Evolutionary conservation across 92 coral and sea anemone genomes (phyloP), one percentile per base, ranked within the genome.

Genomic region (Desmophyllum pertusum): DNA sequence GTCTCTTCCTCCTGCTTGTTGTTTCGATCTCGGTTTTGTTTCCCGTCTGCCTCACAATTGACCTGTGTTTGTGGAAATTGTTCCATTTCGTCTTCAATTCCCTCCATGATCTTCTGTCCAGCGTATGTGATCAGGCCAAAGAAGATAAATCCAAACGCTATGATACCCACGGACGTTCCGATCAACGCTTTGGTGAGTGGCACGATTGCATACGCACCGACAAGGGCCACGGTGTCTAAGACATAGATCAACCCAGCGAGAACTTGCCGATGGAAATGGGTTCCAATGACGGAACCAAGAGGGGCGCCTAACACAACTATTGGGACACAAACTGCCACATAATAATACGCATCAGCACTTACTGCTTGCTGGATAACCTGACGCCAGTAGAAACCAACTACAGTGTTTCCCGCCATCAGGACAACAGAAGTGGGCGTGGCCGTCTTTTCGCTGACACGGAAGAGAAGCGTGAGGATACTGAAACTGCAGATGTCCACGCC

Each of bases 401-500:
- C 75, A 0, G 95, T 83, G 89, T 94, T 94, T 64, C 92, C 95
- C 75, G 98, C 98, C 98, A 94, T 94, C 1, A 94, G 77, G 23
- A 94, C 89, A 33, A 94, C 98, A n/a, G 98, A 94, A 0, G 98
- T 94, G 3, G 98, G 98, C 10, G 98, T 90, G 57, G 98, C 95
- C 11, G 98, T 94, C 76, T 94, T 94, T 80, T 94, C 98, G 35
- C 92, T 81, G 25, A 94, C 98, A 13, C 98, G 91, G 86, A 95
- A 95, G 48, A 95, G 91, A 55, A 95, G 81, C 7, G 98, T 95
- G n/a, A 95, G 89, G 31, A 95, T 87, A 50, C 98, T 95, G 87
- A 95, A 95, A 84, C 95, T 94, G 67, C 98, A 94, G 55, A 94
- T 89, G 75, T 94, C 98, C 77, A 94, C 76, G 19, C 98, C 98